These are phyloP conservation scores for Gymnobelideus leadbeateri DNA, from an alignment of 2,113 vertebrate genomes.

Conservation along the genomic window DNA sequence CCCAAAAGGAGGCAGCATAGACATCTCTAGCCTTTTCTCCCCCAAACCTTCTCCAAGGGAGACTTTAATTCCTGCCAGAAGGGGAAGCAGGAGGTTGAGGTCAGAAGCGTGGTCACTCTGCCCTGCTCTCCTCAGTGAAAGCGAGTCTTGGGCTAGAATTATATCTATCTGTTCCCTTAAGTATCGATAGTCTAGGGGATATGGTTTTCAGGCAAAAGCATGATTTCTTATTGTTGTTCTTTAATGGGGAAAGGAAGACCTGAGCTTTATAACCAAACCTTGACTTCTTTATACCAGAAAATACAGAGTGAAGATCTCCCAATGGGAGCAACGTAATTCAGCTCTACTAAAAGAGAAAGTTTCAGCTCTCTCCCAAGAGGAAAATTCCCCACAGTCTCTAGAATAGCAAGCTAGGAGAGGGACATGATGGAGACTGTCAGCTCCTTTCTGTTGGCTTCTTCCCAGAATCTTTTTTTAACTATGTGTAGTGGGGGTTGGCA, in stretches of 20 bases:
- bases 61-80: not conserved
- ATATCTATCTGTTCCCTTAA: not conserved
- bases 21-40: not conserved
- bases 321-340: not conserved
- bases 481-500: not conserved
- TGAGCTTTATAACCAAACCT: not conserved
- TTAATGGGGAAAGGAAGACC: not conserved
- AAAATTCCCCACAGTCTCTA: not conserved
- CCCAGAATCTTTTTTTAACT: not conserved
- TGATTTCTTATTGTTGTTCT: not conserved
- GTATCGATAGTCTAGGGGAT: not conserved
- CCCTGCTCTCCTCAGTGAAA: not conserved
- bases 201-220: not conserved
- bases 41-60: not conserved
- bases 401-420: not conserved
- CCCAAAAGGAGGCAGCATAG: not conserved
- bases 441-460: not conserved
- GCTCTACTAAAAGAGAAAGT: not conserved
- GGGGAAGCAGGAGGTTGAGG: not conserved
- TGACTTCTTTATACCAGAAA: not conserved
- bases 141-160: not conserved
- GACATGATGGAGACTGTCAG: not conserved
- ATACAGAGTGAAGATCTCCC: not conserved
- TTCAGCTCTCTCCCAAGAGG: not conserved
- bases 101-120: not conserved